Evolutionary conservation across 2,888 invertebrate species (phyloP).

Genomic region (Megalurothrips usitatus): DNA sequence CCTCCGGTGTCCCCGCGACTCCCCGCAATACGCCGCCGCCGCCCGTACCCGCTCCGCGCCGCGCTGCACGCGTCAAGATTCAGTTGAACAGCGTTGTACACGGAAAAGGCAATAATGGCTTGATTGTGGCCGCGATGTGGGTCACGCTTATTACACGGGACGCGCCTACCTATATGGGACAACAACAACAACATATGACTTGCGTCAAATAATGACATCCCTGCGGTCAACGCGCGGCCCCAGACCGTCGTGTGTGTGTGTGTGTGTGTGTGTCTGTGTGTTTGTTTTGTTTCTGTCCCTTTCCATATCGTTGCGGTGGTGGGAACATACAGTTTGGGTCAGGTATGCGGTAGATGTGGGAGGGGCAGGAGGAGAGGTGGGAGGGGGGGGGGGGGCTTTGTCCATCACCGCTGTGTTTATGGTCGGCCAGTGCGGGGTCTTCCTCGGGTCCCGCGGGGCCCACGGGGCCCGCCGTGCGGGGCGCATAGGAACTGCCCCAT

Average conservation of each 20-base stretch:
- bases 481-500: too few species aligned
- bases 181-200: conserved; percentile 30
- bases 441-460: too few species aligned
- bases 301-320: too few species aligned
- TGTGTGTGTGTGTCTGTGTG: not conserved
- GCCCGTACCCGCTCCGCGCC: not conserved
- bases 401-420: too few species aligned
- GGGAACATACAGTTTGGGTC: too few species aligned
- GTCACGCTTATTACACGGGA: not conserved
- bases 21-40: too few species aligned
- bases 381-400: too few species aligned
- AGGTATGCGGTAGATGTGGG: too few species aligned
- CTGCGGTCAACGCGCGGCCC: not conserved
- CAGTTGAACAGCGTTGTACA: not conserved
- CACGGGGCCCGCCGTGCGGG: too few species aligned
- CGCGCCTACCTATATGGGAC: not conserved
- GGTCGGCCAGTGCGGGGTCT: too few species aligned
- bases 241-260: not conserved
- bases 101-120: not conserved
- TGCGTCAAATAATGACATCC: not conserved
- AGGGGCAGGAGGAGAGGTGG: too few species aligned
- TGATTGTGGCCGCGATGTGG: not conserved
- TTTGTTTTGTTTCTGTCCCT: not conserved
- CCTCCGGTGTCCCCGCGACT: too few species aligned
- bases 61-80: not conserved